Percentiles rank a stretch among this genome's conserved stretches.
These are phyloP conservation scores for Arnoldichthys spilopterus DNA, from an alignment of 2,797 vertebrate species.

Conservation along the genomic window DNA sequence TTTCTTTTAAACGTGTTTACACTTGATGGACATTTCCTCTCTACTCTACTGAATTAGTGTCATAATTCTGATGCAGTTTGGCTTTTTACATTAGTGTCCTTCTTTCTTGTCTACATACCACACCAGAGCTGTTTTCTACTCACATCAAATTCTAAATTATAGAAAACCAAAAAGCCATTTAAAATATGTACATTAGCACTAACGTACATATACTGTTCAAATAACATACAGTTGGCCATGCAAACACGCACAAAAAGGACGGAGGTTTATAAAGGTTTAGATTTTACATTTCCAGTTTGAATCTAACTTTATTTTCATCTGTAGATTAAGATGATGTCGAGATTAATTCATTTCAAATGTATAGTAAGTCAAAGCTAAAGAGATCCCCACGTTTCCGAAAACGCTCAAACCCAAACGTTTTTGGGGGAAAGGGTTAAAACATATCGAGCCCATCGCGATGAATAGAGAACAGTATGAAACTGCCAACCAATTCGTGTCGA, in stretches of 20 bases:
- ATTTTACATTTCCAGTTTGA: slow-evolving; percentile 2
- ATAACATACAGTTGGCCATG: not conserved
- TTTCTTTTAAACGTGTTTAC: slow-evolving; percentile 23
- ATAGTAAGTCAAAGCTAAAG: slow-evolving; percentile 5
- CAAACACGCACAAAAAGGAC: not conserved
- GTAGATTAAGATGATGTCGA: too few species aligned
- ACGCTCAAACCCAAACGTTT: slow-evolving; percentile 14
- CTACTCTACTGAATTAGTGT: slow-evolving; percentile 41
- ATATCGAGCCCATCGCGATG: slow-evolving; percentile 69
- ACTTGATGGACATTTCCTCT: slow-evolving; percentile 33
- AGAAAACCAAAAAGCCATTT: too few species aligned
- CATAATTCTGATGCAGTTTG: slow-evolving; percentile 10
- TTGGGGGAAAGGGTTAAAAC: slow-evolving; percentile 79
- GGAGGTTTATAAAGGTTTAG: not conserved
- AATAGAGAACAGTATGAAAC: slow-evolving; percentile 73
- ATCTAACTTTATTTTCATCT: slow-evolving; percentile 1
- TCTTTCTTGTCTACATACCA: not conserved
- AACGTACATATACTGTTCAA: too few species aligned
- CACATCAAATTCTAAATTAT: too few species aligned
- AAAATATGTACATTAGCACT: too few species aligned
- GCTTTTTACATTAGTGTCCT: not conserved
- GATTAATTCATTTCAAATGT: slow-evolving; percentile 8
- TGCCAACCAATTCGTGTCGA: slow-evolving; percentile 73
- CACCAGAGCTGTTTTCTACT: not conserved
- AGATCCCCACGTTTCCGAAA: not conserved